Conservation (phyloP, 2,888 invertebrate genomes). For the Stegana nigrithorax region DNA sequence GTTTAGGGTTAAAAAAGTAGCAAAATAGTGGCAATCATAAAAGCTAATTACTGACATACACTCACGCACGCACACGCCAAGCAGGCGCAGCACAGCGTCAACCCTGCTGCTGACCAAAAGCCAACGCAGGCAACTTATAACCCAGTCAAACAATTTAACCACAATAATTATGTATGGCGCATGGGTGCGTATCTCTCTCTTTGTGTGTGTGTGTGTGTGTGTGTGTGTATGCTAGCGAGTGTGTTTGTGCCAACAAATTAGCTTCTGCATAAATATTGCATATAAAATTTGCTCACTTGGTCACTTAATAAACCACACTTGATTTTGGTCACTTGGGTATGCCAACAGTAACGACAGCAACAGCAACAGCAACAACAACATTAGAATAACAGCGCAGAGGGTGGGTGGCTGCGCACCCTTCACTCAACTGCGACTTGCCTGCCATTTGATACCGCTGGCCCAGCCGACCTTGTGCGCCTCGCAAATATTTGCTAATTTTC, state of each 20-base stretch:
- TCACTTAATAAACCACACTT: too few relatives aligned
- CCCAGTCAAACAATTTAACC: too few relatives aligned
- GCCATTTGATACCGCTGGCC: not conserved
- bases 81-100: too few relatives aligned
- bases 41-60: slow-evolving; percentile 9
- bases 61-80: not conserved
- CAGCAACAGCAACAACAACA: too few relatives aligned
- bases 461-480: not conserved
- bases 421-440: too few relatives aligned
- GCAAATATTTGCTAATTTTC: slow-evolving; percentile 50
- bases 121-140: too few relatives aligned
- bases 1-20: not conserved
- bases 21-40: not conserved
- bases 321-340: not conserved
- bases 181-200: too few relatives aligned
- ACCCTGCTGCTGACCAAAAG: too few relatives aligned
- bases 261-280: slow-evolving; percentile 26
- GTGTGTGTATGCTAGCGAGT: not conserved
- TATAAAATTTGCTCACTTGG: slow-evolving; percentile 41
- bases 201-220: too few relatives aligned
- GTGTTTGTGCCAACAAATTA: slow-evolving; percentile 47
- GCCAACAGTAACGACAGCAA: slow-evolving; percentile 32
- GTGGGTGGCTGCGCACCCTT: too few relatives aligned
- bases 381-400: too few relatives aligned
- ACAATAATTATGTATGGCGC: too few relatives aligned